A percentile compares a stretch with the other conserved stretches of the same genome.
Evolutionary conservation across 2,797 vertebrate genomes (phyloP).

Genomic region (Apogon talboti): DNA sequence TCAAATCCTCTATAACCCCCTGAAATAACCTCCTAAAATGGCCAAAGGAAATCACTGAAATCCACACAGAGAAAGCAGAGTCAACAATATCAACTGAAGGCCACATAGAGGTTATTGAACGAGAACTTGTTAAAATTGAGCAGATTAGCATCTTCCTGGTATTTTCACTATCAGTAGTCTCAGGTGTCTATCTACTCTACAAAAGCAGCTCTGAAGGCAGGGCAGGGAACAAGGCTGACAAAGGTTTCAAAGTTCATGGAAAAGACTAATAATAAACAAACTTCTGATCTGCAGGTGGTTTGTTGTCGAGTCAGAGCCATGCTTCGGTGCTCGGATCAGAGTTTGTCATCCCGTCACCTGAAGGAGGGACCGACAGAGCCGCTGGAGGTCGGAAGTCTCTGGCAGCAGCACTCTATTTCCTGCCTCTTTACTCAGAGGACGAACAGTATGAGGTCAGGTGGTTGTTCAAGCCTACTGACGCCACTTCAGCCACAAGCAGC

Average conservation of each 20-base stretch:
- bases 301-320: constrained; percentile 55
- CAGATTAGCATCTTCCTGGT: constrained; percentile 52
- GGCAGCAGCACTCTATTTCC: constrained; percentile 49
- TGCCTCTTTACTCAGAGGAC: constrained; percentile 60
- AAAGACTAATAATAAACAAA: constrained; percentile 68
- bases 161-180: constrained; percentile 44
- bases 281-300: constrained; percentile 53
- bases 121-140: constrained; percentile 47
- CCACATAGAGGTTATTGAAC: constrained; percentile 74
- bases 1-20: constrained; percentile 9
- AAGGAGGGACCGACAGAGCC: constrained; percentile 15
- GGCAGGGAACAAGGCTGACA: constrained; percentile 75
- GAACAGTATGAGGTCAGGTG: constrained; percentile 77
- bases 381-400: constrained; percentile 52
- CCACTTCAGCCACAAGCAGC: constrained; percentile 49
- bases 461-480: constrained; percentile 74
- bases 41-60: constrained; percentile 45
- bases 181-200: constrained; percentile 65
- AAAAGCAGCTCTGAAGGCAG: constrained; percentile 77
- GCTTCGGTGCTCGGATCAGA: constrained; percentile 38
- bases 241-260: constrained; percentile 73
- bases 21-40: constrained; percentile 46
- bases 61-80: constrained; percentile 42
- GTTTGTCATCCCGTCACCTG: constrained; percentile 41
- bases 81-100: constrained; percentile 67